Base-by-base conservation (phyloP, 2,888 invertebrate species). In the Leuctra nigra region DNA sequence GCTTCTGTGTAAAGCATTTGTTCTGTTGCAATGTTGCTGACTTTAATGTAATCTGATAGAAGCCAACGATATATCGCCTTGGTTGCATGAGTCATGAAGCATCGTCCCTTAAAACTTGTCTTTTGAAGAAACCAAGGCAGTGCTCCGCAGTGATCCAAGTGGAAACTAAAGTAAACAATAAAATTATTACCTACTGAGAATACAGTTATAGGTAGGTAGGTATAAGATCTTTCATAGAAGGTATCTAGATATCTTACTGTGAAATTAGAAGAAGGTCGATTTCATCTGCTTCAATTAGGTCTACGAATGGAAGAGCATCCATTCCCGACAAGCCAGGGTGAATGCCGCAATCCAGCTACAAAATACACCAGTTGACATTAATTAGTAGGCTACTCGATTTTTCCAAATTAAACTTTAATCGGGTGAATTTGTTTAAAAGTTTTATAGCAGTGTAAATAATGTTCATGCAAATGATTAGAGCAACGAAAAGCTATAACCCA, bases 61-160 rank as follows among this genome's bases (percentile, higher is more conserved):
- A 99, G 81, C 97, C 98, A 98, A 63, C 97, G 79, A 72, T 98
- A 99, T 67, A 99, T 99, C 23, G 98, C 98, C 77, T 99, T 99
- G 0, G 99, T 97, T 0, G 99, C 98, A 70, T 99, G 99, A 0
- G 99, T 99, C 99, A 99, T 99, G 70, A 97, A 98, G 71, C 97
- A 97, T 39, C 96, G 81, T 0, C 98, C 97, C 67, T 93, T 94
- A 72, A 99, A 98, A 54, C 91, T 92, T 0, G 99, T 99, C 72
- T 98, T 98, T 66, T 89, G 86, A 24, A 99, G 76, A 71, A 99
- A 96, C 95, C 97, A 99, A 0, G 99, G 99, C 57, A 99, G 73
- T 0, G 97, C 98, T 1, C 99, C 99, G 66, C 94, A 93, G 74
- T 99, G 99, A 71, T 99, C 99, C 69, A 99, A 77, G 74, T 99